phyloP scores from a whole-genome alignment of 2,888 invertebrate species.

The Abscondita cerata region DNA sequence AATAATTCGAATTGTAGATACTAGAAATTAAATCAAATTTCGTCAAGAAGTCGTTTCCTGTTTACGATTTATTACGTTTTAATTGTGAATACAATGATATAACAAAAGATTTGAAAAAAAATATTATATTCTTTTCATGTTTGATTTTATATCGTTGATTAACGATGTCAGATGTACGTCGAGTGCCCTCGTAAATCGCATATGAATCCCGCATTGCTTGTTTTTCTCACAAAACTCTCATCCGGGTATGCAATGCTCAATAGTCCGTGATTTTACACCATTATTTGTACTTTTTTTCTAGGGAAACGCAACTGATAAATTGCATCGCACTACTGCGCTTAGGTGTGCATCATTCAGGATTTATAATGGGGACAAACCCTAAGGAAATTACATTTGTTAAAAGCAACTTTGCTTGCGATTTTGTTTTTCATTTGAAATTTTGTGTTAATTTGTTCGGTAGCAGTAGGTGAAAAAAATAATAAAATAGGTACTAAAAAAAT shows the following conservation, averaged over 20 bases:
- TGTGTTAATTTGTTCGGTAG: too few species aligned
- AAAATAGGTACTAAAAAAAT: too few species aligned
- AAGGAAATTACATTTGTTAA: conserved; percentile 12
- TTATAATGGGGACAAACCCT: conserved; percentile 3
- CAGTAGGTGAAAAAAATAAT: too few species aligned
- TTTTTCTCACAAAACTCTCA: conserved; percentile 49
- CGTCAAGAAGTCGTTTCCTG: conserved; percentile 44
- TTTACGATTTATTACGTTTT: conserved; percentile 47
- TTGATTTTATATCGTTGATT: conserved; percentile 43
- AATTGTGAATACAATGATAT: conserved; percentile 42
- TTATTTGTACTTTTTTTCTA: conserved; percentile 34
- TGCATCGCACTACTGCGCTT: conserved; percentile 7
- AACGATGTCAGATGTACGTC: conserved; percentile 44
- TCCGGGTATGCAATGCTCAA: conserved; percentile 42
- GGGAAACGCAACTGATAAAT: conserved; percentile 19
- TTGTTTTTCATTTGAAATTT: too few species aligned
- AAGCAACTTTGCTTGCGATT: too few species aligned
- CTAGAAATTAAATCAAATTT: conserved; percentile 36
- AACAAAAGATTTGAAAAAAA: conserved; percentile 38
- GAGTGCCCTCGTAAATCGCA: conserved; percentile 52
- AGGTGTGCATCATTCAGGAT: conserved; percentile 11
- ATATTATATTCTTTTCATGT: conserved; percentile 36
- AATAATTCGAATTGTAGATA: conserved; percentile 14
- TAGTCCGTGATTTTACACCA: conserved; percentile 43
- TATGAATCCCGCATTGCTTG: conserved; percentile 46